These are phyloP conservation scores for Cataglyphis hispanica DNA, from an alignment of 1,140 invertebrate species.

Conservation along the genomic window DNA sequence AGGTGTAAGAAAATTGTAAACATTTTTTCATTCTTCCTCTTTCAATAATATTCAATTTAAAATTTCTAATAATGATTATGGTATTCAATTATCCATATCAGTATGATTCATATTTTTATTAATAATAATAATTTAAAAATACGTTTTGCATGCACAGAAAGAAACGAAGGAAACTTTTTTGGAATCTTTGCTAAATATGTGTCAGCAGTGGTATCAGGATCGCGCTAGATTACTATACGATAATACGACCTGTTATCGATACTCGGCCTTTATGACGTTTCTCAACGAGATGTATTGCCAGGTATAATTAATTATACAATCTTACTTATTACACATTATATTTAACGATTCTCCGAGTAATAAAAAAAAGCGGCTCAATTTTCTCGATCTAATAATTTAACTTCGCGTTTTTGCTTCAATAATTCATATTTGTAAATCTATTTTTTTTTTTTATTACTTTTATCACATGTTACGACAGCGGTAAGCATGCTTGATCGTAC, in stretches of 20 bases:
- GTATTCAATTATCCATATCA: no score
- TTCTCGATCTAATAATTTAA: neutral
- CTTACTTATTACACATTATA: no score
- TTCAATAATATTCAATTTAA: conserved; percentile 11
- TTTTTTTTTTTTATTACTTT: conserved; percentile 25
- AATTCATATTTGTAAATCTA: neutral
- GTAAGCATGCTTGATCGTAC: neutral
- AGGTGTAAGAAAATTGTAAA: neutral
- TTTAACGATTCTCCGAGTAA: neutral
- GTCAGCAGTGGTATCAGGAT: conserved; percentile 96
- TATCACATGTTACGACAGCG: neutral
- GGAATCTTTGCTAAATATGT: conserved; percentile 95
- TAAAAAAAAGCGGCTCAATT: neutral
- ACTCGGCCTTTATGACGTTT: conserved; percentile 94
- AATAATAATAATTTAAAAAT: neutral
- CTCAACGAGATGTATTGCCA: conserved; percentile 96
- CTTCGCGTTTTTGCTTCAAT: neutral
- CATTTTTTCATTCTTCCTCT: no score
- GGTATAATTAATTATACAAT: conserved; percentile 79
- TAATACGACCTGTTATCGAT: conserved; percentile 78
- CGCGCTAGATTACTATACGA: conserved; percentile 89
- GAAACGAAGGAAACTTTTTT: conserved; percentile 95
- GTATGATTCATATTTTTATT: no score
- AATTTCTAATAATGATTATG: no score
- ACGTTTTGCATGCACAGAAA: conserved; percentile 85